These are phyloP conservation scores for Lissonota sp. DNA, from an alignment of 2,888 invertebrate species.

Conservation along the genomic window DNA sequence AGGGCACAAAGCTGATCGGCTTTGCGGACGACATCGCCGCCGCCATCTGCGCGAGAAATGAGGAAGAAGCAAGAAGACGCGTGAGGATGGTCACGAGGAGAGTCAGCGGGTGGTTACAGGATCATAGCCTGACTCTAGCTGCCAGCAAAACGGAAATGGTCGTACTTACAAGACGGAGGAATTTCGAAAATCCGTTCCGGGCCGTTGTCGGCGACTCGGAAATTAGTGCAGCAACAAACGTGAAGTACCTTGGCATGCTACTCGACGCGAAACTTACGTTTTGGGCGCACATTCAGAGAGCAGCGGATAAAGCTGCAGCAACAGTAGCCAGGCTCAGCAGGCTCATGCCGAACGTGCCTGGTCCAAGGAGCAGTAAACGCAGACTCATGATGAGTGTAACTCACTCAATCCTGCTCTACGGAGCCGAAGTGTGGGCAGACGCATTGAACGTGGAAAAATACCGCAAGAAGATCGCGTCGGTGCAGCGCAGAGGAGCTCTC, in stretches of 20 bases:
- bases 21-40: slow-evolving; percentile 49
- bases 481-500: not conserved
- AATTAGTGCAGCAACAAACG: not conserved
- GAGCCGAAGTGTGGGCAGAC: not conserved
- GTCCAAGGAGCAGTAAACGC: not conserved
- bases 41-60: slow-evolving; percentile 5
- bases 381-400: not conserved
- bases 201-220: not conserved
- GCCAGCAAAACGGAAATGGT: slow-evolving; percentile 3
- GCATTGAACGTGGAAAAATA: not conserved
- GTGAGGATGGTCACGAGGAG: not conserved
- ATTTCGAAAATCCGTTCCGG: not conserved
- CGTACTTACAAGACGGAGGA: not conserved
- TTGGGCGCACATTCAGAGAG: not conserved
- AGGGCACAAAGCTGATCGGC: slow-evolving; percentile 9
- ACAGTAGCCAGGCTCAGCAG: not conserved
- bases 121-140: slow-evolving; percentile 48
- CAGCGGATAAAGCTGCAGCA: not conserved
- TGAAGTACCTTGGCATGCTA: not conserved
- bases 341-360: not conserved
- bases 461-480: not conserved
- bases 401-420: slow-evolving; percentile 10
- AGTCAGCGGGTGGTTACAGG: slow-evolving; percentile 22
- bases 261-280: slow-evolving; percentile 8
- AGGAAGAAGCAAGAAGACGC: too few relatives aligned